phyloP scores from a whole-genome alignment of 2,888 invertebrate species.

The Tenthredo distinguenda region DNA sequence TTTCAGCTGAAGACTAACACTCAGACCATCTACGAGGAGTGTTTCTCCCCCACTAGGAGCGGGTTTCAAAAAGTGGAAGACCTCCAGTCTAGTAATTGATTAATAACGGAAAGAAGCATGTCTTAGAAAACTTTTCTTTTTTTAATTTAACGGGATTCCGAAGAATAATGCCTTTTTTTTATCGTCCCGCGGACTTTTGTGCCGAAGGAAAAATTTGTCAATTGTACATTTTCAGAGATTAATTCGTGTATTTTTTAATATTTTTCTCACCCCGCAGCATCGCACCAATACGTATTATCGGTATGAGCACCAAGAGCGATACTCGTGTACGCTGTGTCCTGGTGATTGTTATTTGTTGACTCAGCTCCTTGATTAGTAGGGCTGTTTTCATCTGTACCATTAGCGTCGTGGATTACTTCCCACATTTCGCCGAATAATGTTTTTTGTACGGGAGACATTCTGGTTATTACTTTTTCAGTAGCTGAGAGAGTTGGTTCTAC shows the following conservation, averaged over 20 bases:
- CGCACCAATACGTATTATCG: constrained; percentile 89
- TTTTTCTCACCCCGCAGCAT: constrained; percentile 84
- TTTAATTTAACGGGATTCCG: no score
- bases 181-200: no score
- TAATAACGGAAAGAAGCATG: not conserved
- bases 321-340: constrained; percentile 88
- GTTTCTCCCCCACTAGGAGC: constrained; percentile 87
- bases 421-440: constrained; percentile 89
- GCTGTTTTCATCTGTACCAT: constrained; percentile 57
- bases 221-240: not conserved
- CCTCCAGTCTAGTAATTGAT: constrained; percentile 77
- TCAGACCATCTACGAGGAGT: constrained; percentile 87
- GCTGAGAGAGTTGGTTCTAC: constrained; percentile 79
- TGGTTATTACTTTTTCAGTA: constrained; percentile 80
- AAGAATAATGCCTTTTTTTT: no score
- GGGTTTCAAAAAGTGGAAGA: constrained; percentile 82
- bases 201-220: no score
- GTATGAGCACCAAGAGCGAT: constrained; percentile 86
- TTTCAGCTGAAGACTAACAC: constrained; percentile 82
- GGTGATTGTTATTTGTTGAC: constrained; percentile 73
- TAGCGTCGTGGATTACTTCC: constrained; percentile 81
- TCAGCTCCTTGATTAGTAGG: constrained; percentile 81
- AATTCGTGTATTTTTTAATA: not conserved
- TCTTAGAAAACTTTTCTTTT: no score
- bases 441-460: constrained; percentile 83